Evolutionary conservation across 2,113 vertebrate species (phyloP).

Genomic region (Cebus imitator): DNA sequence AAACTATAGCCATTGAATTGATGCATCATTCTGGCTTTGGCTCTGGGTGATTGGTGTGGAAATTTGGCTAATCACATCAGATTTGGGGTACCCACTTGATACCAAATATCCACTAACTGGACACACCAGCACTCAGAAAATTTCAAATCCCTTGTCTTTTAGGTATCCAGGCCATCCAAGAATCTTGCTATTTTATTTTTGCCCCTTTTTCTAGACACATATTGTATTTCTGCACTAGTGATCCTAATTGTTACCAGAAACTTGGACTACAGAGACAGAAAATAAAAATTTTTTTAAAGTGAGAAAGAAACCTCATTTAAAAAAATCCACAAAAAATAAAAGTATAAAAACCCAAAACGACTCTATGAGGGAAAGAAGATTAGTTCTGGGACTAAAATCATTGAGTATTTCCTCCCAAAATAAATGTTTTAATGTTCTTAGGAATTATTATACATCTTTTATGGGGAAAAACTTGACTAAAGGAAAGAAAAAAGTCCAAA

Average conservation of each 20-base stretch:
- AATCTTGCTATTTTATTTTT: background rate
- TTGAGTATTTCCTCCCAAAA: background rate
- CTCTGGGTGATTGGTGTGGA: background rate
- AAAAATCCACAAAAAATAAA: background rate
- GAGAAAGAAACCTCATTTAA: background rate
- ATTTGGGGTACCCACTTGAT: background rate
- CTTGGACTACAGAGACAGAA: background rate
- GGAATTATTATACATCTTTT: slow-evolving; percentile 5
- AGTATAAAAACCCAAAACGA: background rate
- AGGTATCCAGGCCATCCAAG: background rate
- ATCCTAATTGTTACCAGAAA: slow-evolving; percentile 4
- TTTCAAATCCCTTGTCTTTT: background rate
- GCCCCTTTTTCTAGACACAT: background rate
- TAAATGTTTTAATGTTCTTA: slow-evolving; percentile 27
- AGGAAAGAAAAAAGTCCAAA: slow-evolving; percentile 18
- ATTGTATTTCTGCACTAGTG: background rate
- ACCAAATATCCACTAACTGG: background rate
- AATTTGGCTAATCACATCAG: background rate
- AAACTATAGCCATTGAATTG: background rate
- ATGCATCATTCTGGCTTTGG: background rate
- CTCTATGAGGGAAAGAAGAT: background rate
- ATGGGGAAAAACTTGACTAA: background rate
- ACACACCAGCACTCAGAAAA: background rate
- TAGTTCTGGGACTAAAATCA: background rate
- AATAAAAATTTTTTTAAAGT: background rate